Base-by-base conservation (phyloP, 2,113 vertebrate species). In the Geococcyx californianus region DNA sequence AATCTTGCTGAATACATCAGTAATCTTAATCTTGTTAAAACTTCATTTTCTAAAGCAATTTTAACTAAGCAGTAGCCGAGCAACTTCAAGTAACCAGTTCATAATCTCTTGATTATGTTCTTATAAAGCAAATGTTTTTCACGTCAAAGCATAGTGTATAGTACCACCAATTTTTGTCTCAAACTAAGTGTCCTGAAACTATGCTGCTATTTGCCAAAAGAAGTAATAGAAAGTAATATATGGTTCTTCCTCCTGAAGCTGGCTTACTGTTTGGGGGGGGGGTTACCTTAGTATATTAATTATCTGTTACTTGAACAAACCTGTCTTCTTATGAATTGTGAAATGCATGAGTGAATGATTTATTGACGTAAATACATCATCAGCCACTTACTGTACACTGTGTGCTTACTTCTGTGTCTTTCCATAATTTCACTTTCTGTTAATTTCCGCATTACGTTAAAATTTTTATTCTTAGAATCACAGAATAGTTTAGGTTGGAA, bases 351-450 rank as follows among this genome's bases (percentile, higher is more conserved):
- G 49, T 75, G 64, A 96, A 82, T 95, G 81, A 63, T 80, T 89
- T 96, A 84, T 80, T 38, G 87, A n/a, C 85, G 83, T 89, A 97
- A 97, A 95, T 94, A 96, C 69, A 92, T 64, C 91, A 81, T 68
- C 81, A 84, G 11, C 74, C 87, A 69, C 51, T 87, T 91, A 23
- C 0, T 81, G 36, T 86, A 49, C 6, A 8, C 24, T 59, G 77
- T 93, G 38, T 69, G 5, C 17, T 95, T 91, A 36, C 69, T 93
- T 93, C 69, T 74, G 20, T 84, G 28, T 75, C 72, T 67, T 86
- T 60, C 73, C 56, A 44, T 77, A 55, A 77, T 77, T 92, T 77
- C 38, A 70, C 51, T 88, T 92, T 45, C 47, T 83, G 28, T 73
- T 60, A 33, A 76, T 86, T 80, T 74, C 76, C 63, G 38, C 47